Evolutionary conservation across 2,113 vertebrate species (phyloP), one percentile per base, ranked within the genome.

Genomic region (Ptilonorhynchus violaceus): DNA sequence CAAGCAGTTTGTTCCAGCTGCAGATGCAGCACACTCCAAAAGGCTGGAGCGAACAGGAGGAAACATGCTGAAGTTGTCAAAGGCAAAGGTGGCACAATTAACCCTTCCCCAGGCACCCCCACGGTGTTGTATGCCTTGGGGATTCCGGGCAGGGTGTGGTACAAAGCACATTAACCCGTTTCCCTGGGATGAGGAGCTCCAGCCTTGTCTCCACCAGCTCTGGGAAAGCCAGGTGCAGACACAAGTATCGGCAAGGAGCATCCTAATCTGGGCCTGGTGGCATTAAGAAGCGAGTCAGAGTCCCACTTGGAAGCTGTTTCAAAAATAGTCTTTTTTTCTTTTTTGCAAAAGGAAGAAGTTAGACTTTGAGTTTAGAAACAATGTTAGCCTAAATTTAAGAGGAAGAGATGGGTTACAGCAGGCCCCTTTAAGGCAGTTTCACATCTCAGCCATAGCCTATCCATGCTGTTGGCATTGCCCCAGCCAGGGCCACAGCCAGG

Each of bases 1-100:
- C 81, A 60, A 92, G 88, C 28, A 73, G 72, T 30, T 52, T 41
- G 63, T 86, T 81, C 64, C 56, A 76, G 30, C 86, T 90, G 66
- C 85, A 81, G 37, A 70, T 76, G 67, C 55, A 46, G 27, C 58
- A 74, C 33, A 7, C 8, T 7, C 44, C 3, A 3, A 30, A 74
- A 50, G 41, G 56, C 39, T 30, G 28, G 19, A 47, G 35, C 52
- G 37, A 83, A 15, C 59, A 24, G 0, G 11, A 16, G 42, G 31
- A 68, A 60, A 49, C 22, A 37, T 4, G n/a, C 35, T 66, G 50
- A 41, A 77, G 64, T 4, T 2, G 44, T 35, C 52, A 62, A 52
- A 75, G 44, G 39, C 85, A 72, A 75, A 60, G 44, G 52, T 5
- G 0, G 27, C 6, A 6, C 60, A 53, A 11, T 42, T 91, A 88